These are phyloP conservation scores for Clunio marinus DNA, from an alignment of 2,888 invertebrate species.

Conservation along the genomic window DNA sequence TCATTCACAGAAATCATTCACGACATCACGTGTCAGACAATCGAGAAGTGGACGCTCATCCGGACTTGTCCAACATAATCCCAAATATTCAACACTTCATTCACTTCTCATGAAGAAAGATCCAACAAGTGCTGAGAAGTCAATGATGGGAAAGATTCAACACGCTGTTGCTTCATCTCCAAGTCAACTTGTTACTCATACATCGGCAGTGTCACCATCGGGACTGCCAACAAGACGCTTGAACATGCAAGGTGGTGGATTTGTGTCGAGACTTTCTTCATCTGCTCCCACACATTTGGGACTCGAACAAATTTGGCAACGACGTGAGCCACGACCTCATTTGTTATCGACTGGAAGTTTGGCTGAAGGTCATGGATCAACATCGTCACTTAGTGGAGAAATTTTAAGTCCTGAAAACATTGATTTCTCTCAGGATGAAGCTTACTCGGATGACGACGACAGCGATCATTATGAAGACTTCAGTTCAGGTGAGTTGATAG, in stretches of 20 bases:
- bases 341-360: slow-evolving; percentile 67
- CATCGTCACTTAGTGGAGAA: slow-evolving; percentile 76
- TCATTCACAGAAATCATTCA: slow-evolving; percentile 54
- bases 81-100: slow-evolving; percentile 55
- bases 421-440: slow-evolving; percentile 79
- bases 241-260: slow-evolving; percentile 44
- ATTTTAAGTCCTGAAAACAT: slow-evolving; percentile 77
- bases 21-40: slow-evolving; percentile 51
- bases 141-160: slow-evolving; percentile 55
- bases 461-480: slow-evolving; percentile 83
- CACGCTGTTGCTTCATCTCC: slow-evolving; percentile 61
- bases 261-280: slow-evolving; percentile 69
- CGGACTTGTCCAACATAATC: slow-evolving; percentile 41
- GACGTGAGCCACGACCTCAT: slow-evolving; percentile 82
- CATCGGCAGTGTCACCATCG: slow-evolving; percentile 48
- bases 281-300: slow-evolving; percentile 84
- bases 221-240: slow-evolving; percentile 48
- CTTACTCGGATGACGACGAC: slow-evolving; percentile 71
- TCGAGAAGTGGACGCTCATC: slow-evolving; percentile 42
- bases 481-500: slow-evolving; percentile 64
- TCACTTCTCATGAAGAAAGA: slow-evolving; percentile 67
- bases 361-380: slow-evolving; percentile 79
- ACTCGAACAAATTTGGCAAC: slow-evolving; percentile 79
- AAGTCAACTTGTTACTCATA: slow-evolving; percentile 51
- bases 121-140: slow-evolving; percentile 55